Percentiles rank a stretch among this genome's conserved stretches.
phyloP scores from a whole-genome alignment of 2,113 vertebrate species.

The Eurypyga helias region DNA sequence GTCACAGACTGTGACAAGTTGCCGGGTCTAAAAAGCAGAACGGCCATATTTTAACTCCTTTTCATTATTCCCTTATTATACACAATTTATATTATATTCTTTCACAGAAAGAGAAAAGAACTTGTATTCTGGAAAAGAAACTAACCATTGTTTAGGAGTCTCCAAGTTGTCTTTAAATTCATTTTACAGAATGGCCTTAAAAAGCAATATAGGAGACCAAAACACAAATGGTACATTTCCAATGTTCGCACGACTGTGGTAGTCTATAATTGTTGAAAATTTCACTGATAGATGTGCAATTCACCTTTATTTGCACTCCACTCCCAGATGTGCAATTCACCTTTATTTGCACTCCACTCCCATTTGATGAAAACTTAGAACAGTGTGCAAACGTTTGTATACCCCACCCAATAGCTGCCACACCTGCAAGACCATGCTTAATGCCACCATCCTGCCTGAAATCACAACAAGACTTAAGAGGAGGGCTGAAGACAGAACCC shows the following conservation, averaged over 20 bases:
- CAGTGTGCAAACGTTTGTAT: not conserved
- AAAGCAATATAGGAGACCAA: not conserved
- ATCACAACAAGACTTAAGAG: not conserved
- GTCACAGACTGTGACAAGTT: conserved; percentile 95
- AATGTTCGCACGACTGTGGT: not conserved
- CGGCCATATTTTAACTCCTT: not conserved
- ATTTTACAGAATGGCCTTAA: not conserved
- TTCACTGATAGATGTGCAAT: not conserved
- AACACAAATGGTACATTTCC: not conserved
- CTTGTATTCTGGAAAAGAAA: not conserved
- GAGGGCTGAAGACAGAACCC: not conserved
- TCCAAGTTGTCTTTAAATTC: not conserved
- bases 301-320: not conserved
- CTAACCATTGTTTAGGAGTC: not conserved
- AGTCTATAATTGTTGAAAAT: not conserved
- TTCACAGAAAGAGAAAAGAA: not conserved
- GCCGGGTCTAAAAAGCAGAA: conserved; percentile 84
- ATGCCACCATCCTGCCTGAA: not conserved
- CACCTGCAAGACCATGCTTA: not conserved
- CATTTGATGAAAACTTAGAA: not conserved
- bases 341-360: not conserved
- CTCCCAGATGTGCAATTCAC: not conserved
- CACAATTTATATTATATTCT: not conserved
- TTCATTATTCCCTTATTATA: not conserved
- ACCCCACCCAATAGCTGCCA: not conserved